phyloP scores from a whole-genome alignment of 2,113 vertebrate species.

The Dryoscopus gambensis region DNA sequence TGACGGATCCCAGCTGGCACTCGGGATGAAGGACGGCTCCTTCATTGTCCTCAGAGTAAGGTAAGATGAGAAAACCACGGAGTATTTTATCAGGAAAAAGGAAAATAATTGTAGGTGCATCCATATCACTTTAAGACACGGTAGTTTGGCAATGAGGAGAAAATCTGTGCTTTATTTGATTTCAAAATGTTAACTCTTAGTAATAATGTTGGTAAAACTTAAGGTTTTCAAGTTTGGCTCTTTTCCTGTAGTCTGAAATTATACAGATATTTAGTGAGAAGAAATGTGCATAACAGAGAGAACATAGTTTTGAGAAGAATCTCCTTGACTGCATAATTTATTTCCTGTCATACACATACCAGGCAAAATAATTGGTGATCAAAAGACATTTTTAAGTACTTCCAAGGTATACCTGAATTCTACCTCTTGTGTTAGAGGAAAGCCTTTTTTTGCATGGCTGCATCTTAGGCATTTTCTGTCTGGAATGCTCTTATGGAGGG shows the following conservation, averaged over 20 bases:
- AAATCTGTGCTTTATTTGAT: not conserved
- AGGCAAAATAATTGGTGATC: not conserved
- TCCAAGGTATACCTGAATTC: not conserved
- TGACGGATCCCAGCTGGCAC: constrained; percentile 90
- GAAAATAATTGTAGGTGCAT: not conserved
- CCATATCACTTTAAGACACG: not conserved
- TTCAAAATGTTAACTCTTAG: not conserved
- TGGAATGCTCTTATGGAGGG: not conserved
- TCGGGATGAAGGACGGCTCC: constrained; percentile 97
- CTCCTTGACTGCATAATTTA: not conserved
- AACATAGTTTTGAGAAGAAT: not conserved
- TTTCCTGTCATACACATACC: not conserved
- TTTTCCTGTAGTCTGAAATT: not conserved
- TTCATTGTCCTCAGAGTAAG: constrained; percentile 97
- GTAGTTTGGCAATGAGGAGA: not conserved
- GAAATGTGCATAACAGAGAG: not conserved
- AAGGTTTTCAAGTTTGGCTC: not conserved
- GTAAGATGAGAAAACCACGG: constrained; percentile 62
- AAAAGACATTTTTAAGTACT: not conserved
- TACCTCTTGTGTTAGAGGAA: not conserved
- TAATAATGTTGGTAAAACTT: not conserved
- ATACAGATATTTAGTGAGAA: not conserved
- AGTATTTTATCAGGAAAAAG: not conserved
- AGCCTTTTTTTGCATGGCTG: not conserved
- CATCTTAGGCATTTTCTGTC: not conserved